A percentile compares a stretch with the other conserved stretches of the same genome.
These are phyloP conservation scores for Drosophila colorata DNA, from an alignment of 2,888 invertebrate genomes.

Conservation along the genomic window DNA sequence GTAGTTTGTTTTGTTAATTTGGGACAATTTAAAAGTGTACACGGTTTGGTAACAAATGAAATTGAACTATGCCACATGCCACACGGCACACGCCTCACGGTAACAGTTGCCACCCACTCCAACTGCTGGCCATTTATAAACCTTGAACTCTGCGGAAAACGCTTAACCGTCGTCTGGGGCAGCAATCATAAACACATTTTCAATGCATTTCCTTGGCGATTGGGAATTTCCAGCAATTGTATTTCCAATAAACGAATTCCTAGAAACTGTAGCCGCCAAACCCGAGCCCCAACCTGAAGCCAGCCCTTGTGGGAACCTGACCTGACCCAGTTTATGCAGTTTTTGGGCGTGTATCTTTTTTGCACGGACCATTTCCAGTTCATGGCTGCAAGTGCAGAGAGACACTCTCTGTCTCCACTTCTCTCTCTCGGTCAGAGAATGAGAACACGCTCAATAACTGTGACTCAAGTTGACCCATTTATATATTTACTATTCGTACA, in stretches of 20 bases:
- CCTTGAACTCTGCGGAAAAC: constrained; percentile 68
- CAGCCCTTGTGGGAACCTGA: constrained; percentile 34
- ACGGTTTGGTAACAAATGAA: constrained; percentile 46
- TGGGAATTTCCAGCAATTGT: constrained; percentile 71
- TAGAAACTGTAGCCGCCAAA: constrained; percentile 26
- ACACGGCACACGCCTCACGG: constrained; percentile 8
- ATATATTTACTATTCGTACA: constrained; percentile 4
- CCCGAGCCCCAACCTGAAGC: neutral
- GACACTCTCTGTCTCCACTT: neutral
- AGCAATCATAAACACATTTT: constrained; percentile 67
- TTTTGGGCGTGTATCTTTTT: constrained; percentile 78
- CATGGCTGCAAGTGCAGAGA: constrained; percentile 64
- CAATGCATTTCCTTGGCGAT: constrained; percentile 57
- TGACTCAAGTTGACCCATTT: constrained; percentile 54
- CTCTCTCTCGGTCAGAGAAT: constrained; percentile 1
- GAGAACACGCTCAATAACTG: constrained; percentile 16
- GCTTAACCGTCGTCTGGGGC: constrained; percentile 36
- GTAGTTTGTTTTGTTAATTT: constrained; percentile 7
- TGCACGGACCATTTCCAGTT: constrained; percentile 66
- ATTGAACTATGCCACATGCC: constrained; percentile 32
- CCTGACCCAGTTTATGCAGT: constrained; percentile 76
- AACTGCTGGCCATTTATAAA: constrained; percentile 49
- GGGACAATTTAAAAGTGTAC: neutral
- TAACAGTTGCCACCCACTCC: constrained; percentile 19
- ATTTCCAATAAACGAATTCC: constrained; percentile 48